These are phyloP conservation scores for Chaitophorus viminalis DNA, from an alignment of 2,888 invertebrate species.

Conservation along the genomic window DNA sequence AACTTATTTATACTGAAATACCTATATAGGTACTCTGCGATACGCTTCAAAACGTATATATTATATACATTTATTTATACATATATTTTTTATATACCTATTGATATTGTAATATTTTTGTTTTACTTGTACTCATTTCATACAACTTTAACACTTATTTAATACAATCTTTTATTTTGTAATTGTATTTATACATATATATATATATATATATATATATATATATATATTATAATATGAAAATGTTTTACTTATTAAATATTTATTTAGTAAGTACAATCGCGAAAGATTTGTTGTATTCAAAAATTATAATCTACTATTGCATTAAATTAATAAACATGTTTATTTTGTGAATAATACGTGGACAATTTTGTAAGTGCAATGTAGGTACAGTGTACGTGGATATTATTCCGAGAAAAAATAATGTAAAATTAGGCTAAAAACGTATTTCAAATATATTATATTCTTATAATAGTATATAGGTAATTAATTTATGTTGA, in stretches of 20 bases:
- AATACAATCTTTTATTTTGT: background rate
- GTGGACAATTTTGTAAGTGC: background rate
- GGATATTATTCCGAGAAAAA: background rate
- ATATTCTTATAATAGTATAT: too few species aligned
- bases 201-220: too few species aligned
- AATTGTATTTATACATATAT: conserved; percentile 13
- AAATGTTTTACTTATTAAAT: conserved; percentile 24
- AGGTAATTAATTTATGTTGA: background rate
- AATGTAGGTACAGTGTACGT: background rate
- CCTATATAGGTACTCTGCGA: too few species aligned
- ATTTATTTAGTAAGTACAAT: conserved; percentile 32
- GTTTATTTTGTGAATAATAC: background rate
- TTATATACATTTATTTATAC: background rate
- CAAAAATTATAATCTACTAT: background rate
- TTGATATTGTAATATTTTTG: conserved; percentile 9
- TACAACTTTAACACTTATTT: conserved; percentile 26
- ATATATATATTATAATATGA: background rate
- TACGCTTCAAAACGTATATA: background rate
- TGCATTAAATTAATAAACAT: background rate
- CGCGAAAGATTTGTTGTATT: background rate
- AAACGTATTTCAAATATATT: background rate
- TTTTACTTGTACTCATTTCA: conserved; percentile 21
- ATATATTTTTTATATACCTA: background rate
- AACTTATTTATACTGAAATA: conserved; percentile 25
- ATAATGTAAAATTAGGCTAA: background rate